Evolutionary conservation across 30 jellyfish, hydroid and myxozoan species (phyloP).

Genomic region (Cassiopea andromeda): DNA sequence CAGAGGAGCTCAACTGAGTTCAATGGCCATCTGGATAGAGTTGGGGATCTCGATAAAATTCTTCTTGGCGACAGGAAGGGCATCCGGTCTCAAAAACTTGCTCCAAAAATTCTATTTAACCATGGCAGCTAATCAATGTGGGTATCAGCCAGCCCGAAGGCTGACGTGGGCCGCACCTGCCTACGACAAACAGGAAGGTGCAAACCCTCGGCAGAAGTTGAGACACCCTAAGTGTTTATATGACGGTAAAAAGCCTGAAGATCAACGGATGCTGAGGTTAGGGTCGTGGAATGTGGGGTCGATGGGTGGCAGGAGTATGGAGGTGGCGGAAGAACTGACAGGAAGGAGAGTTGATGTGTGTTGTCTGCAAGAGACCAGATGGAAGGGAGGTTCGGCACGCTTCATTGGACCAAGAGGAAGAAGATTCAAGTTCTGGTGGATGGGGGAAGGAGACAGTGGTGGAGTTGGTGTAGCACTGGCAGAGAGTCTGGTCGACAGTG

Average conservation of each 20-base stretch:
- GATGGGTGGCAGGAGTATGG: conserved; percentile 19
- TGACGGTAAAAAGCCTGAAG: conserved; percentile 19
- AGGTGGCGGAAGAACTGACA: conserved; percentile 8
- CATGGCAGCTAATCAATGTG: neutral
- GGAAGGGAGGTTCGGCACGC: conserved; percentile 20
- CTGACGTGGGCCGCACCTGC: conserved; percentile 13
- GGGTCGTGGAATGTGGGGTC: conserved; percentile 24
- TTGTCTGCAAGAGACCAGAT: conserved; percentile 28
- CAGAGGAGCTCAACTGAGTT: neutral
- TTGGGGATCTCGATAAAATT: neutral
- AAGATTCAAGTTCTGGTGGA: conserved; percentile 13
- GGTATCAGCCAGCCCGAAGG: conserved; percentile 18
- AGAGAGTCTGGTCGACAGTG: conserved; percentile 10
- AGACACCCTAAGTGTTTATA: neutral
- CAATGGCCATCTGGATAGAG: conserved; percentile 1
- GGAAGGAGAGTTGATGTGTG: conserved; percentile 4
- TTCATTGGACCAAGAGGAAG: neutral
- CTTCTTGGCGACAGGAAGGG: conserved; percentile 31
- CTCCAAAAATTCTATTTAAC: neutral
- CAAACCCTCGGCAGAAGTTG: conserved; percentile 6
- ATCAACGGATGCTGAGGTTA: conserved; percentile 8
- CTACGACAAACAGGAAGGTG: conserved; percentile 14
- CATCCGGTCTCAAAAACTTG: conserved; percentile 15
- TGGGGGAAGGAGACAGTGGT: neutral
- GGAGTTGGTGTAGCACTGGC: conserved; percentile 34